A percentile compares a stretch with the other conserved stretches of the same genome.
phyloP scores from a whole-genome alignment of 2,113 vertebrate species.

The Erinaceus europaeus region DNA sequence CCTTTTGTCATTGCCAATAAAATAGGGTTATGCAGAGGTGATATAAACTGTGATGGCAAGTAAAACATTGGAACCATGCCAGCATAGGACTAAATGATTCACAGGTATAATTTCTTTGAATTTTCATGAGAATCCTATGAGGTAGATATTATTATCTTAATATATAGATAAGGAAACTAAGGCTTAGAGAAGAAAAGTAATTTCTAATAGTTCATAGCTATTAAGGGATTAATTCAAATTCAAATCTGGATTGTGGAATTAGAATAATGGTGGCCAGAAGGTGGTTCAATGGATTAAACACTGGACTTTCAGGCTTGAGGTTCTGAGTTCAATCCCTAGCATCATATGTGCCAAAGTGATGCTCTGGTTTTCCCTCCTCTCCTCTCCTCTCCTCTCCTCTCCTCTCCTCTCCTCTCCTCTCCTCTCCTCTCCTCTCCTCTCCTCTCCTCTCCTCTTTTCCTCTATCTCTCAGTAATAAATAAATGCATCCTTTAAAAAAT shows the following conservation, averaged over 20 bases:
- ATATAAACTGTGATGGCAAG: not conserved
- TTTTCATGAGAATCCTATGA: not conserved
- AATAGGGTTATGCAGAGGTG: not conserved
- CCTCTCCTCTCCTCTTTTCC: no score
- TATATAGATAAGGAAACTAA: constrained; percentile 15
- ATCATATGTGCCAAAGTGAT: no score
- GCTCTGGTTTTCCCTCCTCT: no score
- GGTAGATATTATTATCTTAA: not conserved
- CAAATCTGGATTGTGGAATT: not conserved
- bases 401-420: no score
- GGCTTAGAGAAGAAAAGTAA: not conserved
- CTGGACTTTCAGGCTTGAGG: no score
- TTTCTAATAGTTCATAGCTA: not conserved
- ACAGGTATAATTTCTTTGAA: not conserved
- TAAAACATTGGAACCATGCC: not conserved
- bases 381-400: no score
- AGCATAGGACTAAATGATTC: not conserved
- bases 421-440: no score
- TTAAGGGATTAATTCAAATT: not conserved
- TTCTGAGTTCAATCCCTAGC: no score
- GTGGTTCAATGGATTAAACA: no score
- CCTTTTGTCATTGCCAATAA: not conserved
- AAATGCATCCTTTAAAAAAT: no score
- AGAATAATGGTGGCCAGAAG: no score
- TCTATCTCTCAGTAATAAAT: no score